These are phyloP conservation scores for Mellilla xanthometata DNA, from an alignment of 2,888 invertebrate genomes.

Conservation along the genomic window DNA sequence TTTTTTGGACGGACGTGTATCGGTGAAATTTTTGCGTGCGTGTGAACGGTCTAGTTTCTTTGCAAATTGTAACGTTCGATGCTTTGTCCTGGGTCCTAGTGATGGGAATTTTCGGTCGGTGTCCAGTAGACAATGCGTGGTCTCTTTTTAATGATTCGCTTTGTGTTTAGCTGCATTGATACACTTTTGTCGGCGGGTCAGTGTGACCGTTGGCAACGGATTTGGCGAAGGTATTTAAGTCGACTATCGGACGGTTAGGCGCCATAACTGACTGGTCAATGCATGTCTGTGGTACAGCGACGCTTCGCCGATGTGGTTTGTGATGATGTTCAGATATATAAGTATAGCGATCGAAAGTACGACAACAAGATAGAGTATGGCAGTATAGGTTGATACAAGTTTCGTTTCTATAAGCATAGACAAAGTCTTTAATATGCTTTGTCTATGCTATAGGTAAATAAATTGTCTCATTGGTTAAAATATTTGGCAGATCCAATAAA, in stretches of 20 bases:
- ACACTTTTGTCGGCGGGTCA: slow-evolving; percentile 71
- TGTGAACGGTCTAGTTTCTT: slow-evolving; percentile 80
- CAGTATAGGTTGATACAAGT: too few relatives aligned
- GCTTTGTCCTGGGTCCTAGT: slow-evolving; percentile 44
- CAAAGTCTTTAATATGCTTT: too few relatives aligned
- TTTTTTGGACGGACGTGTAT: slow-evolving; percentile 51
- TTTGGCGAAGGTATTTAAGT: slow-evolving; percentile 76
- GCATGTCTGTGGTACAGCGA: slow-evolving; percentile 15
- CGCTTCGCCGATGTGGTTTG: slow-evolving; percentile 18
- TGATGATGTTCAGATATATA: slow-evolving; percentile 8
- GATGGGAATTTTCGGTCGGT: slow-evolving; percentile 69
- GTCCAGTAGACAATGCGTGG: slow-evolving; percentile 72
- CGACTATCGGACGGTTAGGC: slow-evolving; percentile 49
- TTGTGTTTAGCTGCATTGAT: slow-evolving; percentile 69
- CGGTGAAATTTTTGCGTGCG: slow-evolving; percentile 76
- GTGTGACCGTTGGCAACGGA: slow-evolving; percentile 78
- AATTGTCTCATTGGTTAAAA: too few relatives aligned
- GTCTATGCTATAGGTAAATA: too few relatives aligned
- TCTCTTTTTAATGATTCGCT: slow-evolving; percentile 80
- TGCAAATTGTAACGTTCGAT: slow-evolving; percentile 73
- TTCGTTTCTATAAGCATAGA: too few relatives aligned
- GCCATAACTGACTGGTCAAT: slow-evolving; percentile 27
- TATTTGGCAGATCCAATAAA: too few relatives aligned
- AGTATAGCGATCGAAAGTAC: too few relatives aligned
- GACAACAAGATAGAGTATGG: too few relatives aligned